phyloP scores from a whole-genome alignment of 2,888 invertebrate species.

The Lepidocyrtoides sp. region DNA sequence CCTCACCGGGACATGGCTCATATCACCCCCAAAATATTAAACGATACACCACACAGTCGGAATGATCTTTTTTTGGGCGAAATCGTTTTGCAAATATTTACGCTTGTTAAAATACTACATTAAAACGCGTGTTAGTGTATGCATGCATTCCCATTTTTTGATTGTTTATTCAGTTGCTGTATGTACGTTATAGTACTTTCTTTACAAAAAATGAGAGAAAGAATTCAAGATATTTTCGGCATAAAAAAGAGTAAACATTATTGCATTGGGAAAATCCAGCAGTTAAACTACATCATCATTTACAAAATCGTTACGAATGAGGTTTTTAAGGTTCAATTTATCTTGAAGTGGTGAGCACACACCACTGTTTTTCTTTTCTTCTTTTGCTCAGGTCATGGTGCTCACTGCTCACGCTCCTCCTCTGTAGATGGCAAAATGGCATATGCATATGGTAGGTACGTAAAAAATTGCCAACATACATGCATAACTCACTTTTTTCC shows the following conservation, averaged over 20 bases:
- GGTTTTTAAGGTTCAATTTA: background rate
- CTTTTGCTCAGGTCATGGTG: conserved; percentile 3
- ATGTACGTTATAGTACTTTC: background rate
- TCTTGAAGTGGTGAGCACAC: background rate
- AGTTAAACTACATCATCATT: background rate
- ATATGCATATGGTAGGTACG: background rate
- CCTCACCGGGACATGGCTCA: background rate
- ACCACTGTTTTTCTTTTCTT: background rate
- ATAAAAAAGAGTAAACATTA: background rate
- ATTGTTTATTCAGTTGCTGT: conserved; percentile 34
- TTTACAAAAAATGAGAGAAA: conserved; percentile 5
- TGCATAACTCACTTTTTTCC: background rate
- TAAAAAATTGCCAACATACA: background rate
- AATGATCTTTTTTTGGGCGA: background rate
- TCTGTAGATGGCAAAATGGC: background rate
- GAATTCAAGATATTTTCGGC: background rate
- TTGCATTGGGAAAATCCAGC: conserved; percentile 19
- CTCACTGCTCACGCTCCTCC: too few relatives aligned
- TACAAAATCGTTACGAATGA: background rate
- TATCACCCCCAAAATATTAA: background rate
- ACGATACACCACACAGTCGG: background rate
- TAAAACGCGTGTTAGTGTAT: too few relatives aligned
- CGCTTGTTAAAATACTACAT: background rate
- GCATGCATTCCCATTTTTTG: too few relatives aligned
- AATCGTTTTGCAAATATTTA: conserved; percentile 27